Base-by-base conservation (phyloP, 1,140 invertebrate genomes). In the Aricia agestis region DNA sequence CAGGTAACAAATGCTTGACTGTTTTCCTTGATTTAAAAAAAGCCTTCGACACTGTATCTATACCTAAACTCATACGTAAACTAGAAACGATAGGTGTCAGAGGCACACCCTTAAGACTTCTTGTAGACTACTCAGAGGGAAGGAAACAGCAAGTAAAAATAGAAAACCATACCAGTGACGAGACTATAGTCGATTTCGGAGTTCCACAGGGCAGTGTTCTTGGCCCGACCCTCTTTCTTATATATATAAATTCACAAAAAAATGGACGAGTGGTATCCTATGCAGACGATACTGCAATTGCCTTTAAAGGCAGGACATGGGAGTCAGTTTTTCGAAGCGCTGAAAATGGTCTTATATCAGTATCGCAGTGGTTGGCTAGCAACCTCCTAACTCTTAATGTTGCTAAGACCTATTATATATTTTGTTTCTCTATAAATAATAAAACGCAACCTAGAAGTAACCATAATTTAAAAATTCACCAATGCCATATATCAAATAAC, bases 61-160 rank as follows among this genome's bases (percentile, higher is more conserved):
- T n/a, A n/a, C n/a, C n/a, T n/a, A n/a, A n/a, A n/a, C n/a, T n/a
- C n/a, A n/a, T n/a, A n/a, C n/a, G n/a, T n/a, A n/a, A n/a, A n/a
- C n/a, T n/a, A n/a, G n/a, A n/a, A n/a, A n/a, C n/a, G n/a, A n/a
- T n/a, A n/a, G n/a, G n/a, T n/a, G n/a, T n/a, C n/a, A n/a, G n/a
- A n/a, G n/a, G n/a, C n/a, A n/a, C n/a, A n/a, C n/a, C n/a, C n/a
- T n/a, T n/a, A n/a, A n/a, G n/a, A 69, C 5, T n/a, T n/a, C n/a
- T n/a, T n/a, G 61, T 41, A n/a, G n/a, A 67, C 18, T 73, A 69
- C 15, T 36, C 69, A 19, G n/a, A 25, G 41, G 68, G 41, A 6
- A n/a, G 68, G 6, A 73, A 18, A 41, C 63, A 73, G 19, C 52
- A 41, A 52, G 71, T 68, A 4, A 68, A 25, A 72, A 66, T 42